Conservation (phyloP, 30 jellyfish, hydroid and myxozoan genomes). For the Aurelia sp. region DNA sequence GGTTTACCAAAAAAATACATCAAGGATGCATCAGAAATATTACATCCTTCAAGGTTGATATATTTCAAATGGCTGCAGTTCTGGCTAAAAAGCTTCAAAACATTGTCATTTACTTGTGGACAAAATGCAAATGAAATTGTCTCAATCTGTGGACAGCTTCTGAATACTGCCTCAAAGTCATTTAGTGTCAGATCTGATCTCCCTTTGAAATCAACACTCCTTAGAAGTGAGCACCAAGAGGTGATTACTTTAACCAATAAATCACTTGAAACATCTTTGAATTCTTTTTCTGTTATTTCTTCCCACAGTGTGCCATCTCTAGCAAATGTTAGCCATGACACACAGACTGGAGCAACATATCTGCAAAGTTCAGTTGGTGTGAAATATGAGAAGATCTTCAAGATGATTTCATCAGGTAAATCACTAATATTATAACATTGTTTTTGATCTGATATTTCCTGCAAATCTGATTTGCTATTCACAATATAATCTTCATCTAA, state of each 20-base stretch:
- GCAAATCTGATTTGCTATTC: no score
- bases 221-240: conserved; percentile 80
- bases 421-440: conserved; percentile 5
- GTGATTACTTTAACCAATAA: conserved; percentile 67
- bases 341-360: conserved; percentile 89
- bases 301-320: conserved; percentile 85
- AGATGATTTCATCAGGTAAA: conserved; percentile 77
- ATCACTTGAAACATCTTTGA: conserved; percentile 71
- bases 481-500: neutral
- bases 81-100: conserved; percentile 32
- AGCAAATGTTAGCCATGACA: conserved; percentile 71
- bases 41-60: conserved; percentile 81
- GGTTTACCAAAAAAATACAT: conserved; percentile 71
- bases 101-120: conserved; percentile 64
- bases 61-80: conserved; percentile 39
- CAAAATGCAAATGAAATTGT: conserved; percentile 83
- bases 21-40: conserved; percentile 71
- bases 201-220: conserved; percentile 61
- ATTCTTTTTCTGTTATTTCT: conserved; percentile 60
- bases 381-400: conserved; percentile 74
- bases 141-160: conserved; percentile 68
- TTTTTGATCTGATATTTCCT: neutral
- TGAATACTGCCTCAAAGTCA: conserved; percentile 49
- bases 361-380: conserved; percentile 80
- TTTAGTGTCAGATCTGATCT: conserved; percentile 46